These are phyloP conservation scores for Tragelaphus scriptus DNA, from an alignment of 2,113 vertebrate species.

Conservation along the genomic window DNA sequence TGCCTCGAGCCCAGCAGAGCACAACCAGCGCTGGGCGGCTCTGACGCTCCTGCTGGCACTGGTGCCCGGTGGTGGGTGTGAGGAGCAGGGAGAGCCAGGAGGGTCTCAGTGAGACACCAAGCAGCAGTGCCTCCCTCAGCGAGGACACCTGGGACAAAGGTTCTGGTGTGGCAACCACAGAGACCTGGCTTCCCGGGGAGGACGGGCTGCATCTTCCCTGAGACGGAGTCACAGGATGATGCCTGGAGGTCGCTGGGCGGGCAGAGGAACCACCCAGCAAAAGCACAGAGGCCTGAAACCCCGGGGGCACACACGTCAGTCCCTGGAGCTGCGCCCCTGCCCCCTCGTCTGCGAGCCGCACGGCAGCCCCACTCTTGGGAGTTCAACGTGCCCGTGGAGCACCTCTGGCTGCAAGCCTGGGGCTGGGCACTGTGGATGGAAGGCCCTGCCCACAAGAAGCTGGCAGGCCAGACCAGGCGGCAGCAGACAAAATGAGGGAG, in stretches of 20 bases:
- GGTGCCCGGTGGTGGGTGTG: not conserved
- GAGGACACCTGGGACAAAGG: not conserved
- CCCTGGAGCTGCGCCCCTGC: not conserved
- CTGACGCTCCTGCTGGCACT: not conserved
- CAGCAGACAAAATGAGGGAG: not conserved
- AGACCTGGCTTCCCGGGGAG: not conserved
- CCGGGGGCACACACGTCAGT: rapidly evolving
- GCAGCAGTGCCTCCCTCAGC: not conserved
- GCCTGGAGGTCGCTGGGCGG: rapidly evolving
- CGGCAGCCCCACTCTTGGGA: rapidly evolving
- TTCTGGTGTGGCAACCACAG: not conserved
- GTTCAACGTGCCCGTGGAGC: rapidly evolving
- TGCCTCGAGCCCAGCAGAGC: not conserved
- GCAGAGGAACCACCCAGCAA: not conserved
- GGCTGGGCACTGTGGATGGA: rapidly evolving
- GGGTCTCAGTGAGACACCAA: not conserved
- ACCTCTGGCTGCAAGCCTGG: not conserved
- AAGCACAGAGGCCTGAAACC: not conserved
- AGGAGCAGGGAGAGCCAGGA: not conserved
- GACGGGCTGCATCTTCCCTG: not conserved
- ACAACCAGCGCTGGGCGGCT: rapidly evolving
- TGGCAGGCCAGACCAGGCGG: not conserved
- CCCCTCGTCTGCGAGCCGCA: rapidly evolving
- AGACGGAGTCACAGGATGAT: rapidly evolving
- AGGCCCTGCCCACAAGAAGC: not conserved